A percentile compares a stretch with the other conserved stretches of the same genome.
phyloP scores from a whole-genome alignment of 2,797 vertebrate genomes.

The Microchirus variegatus region DNA sequence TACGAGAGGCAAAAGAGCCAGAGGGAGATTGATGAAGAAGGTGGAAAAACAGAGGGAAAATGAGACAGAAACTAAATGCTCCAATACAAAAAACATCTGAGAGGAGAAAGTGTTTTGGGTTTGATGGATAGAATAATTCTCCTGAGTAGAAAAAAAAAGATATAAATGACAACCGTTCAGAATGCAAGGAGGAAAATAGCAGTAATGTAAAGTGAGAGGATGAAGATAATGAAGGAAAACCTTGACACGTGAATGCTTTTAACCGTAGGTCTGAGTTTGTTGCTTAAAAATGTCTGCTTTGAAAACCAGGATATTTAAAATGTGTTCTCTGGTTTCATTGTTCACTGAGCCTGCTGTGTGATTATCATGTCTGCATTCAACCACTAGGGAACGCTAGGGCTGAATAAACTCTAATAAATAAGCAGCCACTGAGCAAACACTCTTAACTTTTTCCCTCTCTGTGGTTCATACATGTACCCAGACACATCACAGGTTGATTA shows the following conservation, averaged over 20 bases:
- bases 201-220: conserved; percentile 4
- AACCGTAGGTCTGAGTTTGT: conserved; percentile 19
- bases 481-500: no score
- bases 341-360: background rate
- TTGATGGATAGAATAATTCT: conserved; percentile 59
- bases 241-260: conserved; percentile 19
- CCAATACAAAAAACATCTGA: conserved; percentile 36
- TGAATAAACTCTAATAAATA: background rate
- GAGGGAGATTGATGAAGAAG: conserved; percentile 28
- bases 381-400: background rate
- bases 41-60: conserved; percentile 25
- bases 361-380: background rate
- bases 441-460: no score
- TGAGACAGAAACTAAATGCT: conserved; percentile 52
- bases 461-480: no score
- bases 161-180: conserved; percentile 48
- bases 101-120: conserved; percentile 37
- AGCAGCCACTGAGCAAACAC: background rate
- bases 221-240: conserved; percentile 46
- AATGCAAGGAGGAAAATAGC: conserved; percentile 16
- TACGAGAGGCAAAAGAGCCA: conserved; percentile 18
- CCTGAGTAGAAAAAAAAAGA: no score
- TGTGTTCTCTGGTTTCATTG: no score
- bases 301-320: conserved; percentile 21
- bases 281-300: conserved; percentile 35